Evolutionary conservation across 2,113 vertebrate species (phyloP).

Genomic region (Spheniscus mendiculus): DNA sequence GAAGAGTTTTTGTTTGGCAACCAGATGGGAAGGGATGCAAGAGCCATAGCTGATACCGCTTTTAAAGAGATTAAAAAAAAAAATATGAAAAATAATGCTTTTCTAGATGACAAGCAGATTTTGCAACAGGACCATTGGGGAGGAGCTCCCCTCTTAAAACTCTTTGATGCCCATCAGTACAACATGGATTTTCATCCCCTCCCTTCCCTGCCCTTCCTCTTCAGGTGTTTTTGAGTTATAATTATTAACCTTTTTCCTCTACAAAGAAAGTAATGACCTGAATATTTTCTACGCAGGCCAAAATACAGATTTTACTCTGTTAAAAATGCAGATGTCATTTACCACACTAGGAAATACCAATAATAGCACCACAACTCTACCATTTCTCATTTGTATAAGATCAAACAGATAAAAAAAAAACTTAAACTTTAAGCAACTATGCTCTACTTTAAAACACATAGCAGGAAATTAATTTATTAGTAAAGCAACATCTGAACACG

Average conservation of each 20-base stretch:
- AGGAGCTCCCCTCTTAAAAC: neutral
- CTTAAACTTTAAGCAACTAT: slow-evolving; percentile 19
- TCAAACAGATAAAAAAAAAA: slow-evolving; percentile 29
- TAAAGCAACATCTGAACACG: slow-evolving; percentile 65
- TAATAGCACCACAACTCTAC: neutral
- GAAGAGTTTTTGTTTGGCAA: neutral
- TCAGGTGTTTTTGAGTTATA: neutral
- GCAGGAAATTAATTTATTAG: slow-evolving; percentile 74
- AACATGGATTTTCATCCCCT: neutral
- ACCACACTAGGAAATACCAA: slow-evolving; percentile 3
- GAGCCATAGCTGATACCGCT: neutral
- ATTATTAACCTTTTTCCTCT: neutral
- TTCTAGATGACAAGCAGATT: neutral
- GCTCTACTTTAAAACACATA: slow-evolving; percentile 71
- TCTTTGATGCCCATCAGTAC: neutral
- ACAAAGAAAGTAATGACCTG: neutral
- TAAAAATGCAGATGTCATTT: neutral
- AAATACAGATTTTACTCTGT: neutral
- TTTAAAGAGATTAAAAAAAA: neutral
- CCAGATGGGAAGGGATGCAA: neutral
- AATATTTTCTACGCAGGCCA: neutral
- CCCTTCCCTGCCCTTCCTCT: neutral
- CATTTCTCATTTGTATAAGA: slow-evolving; percentile 48
- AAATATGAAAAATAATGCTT: neutral
- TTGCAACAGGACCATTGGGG: neutral